Conservation (phyloP, 2,113 vertebrate species). For the Erpornis zantholeuca region DNA sequence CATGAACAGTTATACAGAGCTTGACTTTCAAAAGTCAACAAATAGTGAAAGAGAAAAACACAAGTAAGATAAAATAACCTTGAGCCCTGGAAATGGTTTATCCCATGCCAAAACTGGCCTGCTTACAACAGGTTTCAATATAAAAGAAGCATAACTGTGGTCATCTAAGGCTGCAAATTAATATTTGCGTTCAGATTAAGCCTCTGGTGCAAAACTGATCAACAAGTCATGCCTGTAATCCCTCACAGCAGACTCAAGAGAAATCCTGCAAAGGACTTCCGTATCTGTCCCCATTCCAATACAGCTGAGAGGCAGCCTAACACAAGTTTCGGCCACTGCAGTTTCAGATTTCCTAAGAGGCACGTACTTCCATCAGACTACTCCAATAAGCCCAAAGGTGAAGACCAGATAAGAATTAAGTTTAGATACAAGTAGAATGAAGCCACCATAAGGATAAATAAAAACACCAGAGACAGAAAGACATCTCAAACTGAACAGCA, state of each 20-base stretch:
- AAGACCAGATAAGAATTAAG: neutral
- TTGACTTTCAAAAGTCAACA: conserved; percentile 14
- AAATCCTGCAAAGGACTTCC: neutral
- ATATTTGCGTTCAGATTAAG: neutral
- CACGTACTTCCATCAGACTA: neutral
- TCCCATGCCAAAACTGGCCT: neutral
- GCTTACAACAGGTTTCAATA: neutral
- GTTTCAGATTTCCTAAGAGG: neutral
- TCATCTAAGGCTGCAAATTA: neutral
- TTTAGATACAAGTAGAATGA: neutral
- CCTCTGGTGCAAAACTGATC: neutral
- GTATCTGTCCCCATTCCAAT: neutral
- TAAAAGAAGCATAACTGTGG: neutral
- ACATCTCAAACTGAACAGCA: neutral
- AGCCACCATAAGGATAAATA: neutral
- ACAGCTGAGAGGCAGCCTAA: neutral
- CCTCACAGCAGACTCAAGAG: neutral
- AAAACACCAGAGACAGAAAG: neutral
- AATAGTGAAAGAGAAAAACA: neutral
- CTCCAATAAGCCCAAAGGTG: neutral
- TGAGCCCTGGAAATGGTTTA: neutral
- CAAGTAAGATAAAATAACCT: neutral
- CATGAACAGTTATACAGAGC: neutral
- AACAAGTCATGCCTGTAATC: neutral
- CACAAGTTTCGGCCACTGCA: neutral